These are phyloP conservation scores for Pollenia labialis DNA, from an alignment of 2,888 invertebrate species.

Conservation along the genomic window DNA sequence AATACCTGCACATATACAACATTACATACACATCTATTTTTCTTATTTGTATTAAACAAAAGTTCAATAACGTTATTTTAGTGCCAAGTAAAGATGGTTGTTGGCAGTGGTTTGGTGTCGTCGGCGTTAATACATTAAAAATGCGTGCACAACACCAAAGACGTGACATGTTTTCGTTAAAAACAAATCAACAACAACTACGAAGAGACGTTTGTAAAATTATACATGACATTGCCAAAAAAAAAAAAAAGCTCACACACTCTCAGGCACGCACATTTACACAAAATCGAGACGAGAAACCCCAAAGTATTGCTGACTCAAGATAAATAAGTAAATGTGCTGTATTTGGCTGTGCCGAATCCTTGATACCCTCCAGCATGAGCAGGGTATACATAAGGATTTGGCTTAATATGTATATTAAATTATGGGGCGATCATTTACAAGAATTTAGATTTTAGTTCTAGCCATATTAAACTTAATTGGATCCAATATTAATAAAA, in stretches of 20 bases:
- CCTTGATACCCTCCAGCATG: too few relatives aligned
- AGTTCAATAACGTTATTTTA: constrained; percentile 48
- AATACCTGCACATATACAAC: neutral
- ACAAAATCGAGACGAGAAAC: constrained; percentile 30
- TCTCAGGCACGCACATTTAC: neutral
- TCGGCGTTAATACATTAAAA: constrained; percentile 67
- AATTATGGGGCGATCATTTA: too few relatives aligned
- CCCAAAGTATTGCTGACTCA: constrained; percentile 61
- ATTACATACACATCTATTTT: neutral
- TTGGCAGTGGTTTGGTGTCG: constrained; percentile 10
- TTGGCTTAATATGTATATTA: too few relatives aligned
- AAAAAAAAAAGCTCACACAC: neutral
- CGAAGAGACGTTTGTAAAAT: constrained; percentile 44
- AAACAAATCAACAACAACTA: constrained; percentile 39
- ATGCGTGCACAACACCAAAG: constrained; percentile 68
- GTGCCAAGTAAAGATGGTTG: neutral
- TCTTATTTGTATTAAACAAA: constrained; percentile 25
- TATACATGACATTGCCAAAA: constrained; percentile 46
- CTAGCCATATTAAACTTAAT: too few relatives aligned
- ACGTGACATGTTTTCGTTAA: constrained; percentile 68
- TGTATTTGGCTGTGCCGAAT: too few relatives aligned
- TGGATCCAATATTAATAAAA: too few relatives aligned
- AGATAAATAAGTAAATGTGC: constrained; percentile 26
- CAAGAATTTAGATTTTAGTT: too few relatives aligned
- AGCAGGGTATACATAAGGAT: too few relatives aligned